phyloP scores from a whole-genome alignment of 2,113 vertebrate species.

The Tringa solitaria region DNA sequence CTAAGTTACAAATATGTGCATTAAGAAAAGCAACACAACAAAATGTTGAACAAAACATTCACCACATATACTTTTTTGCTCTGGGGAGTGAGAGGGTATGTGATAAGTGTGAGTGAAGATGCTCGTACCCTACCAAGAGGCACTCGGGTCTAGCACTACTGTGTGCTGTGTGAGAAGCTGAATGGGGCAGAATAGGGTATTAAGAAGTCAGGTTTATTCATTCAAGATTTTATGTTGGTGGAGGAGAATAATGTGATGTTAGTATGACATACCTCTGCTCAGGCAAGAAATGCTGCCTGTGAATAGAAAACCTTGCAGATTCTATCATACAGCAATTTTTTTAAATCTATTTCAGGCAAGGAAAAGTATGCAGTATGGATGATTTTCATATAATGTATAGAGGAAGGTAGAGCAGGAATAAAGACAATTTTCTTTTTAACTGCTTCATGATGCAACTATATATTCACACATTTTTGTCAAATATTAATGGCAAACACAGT shows the following conservation, averaged over 20 bases:
- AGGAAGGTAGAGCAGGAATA: not conserved
- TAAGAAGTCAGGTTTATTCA: not conserved
- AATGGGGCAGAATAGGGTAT: not conserved
- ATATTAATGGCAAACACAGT: not conserved
- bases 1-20: not conserved
- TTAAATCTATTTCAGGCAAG: not conserved
- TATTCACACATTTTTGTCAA: not conserved
- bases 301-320: not conserved
- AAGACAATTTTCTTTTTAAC: not conserved
- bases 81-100: not conserved
- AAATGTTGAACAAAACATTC: not conserved
- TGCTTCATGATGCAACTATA: not conserved
- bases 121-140: not conserved
- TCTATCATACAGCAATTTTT: not conserved
- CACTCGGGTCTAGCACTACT: not conserved
- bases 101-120: not conserved
- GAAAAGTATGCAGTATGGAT: not conserved
- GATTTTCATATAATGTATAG: not conserved
- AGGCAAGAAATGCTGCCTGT: not conserved
- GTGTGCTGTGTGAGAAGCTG: not conserved
- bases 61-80: not conserved
- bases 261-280: not conserved
- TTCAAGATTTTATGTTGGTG: not conserved
- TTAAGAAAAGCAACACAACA: not conserved
- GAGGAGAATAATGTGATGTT: not conserved